Base-by-base conservation (phyloP, 1,140 invertebrate genomes). In the Tachypleus tridentatus region DNA sequence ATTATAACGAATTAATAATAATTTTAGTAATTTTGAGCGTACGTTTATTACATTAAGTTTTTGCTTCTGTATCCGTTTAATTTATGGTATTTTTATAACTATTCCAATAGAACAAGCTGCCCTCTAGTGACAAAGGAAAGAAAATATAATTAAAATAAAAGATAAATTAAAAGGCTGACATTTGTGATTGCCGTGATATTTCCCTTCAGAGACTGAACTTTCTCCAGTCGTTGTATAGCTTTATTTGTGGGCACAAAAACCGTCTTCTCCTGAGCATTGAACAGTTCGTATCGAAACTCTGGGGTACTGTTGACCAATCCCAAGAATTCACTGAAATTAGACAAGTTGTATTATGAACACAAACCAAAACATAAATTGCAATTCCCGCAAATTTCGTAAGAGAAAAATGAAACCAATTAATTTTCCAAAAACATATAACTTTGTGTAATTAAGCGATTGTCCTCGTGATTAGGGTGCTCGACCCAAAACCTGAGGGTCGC, bases 211-310 rank as follows among this genome's bases (percentile, higher is more conserved):
- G 7, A 5, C 3, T 8, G 10, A 7, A 65, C 54, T 10, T 63
- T 63, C 53, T 67, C 69, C 52, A 71, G 60, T 29, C 64, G 61
- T n/a, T 67, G 61, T 58, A 79, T 72, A 1, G 92, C 92, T 63
- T 86, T 85, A 75, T 95, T 94, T 69, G 87, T 91, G 0, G 92
- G 92, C 1, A 89, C 91, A 74, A 95, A 91, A 47, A 95, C 79
- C 2, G 92, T 94, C 4, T 92, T 80, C 58, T 89, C 85, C 50
- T 82, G 82, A 59, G 83, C 81, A 54, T 80, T 78, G 57, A 81
- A 85, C n/a, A 92, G 82, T 56, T 82, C 82, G 64, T 83, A 80
- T 73, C 89, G 79, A 70, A 93, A 88, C 58, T 87, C 84, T 7
- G 67, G 62, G 9, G 71, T 69, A 63, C 76, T 69, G 50, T 71